Evolutionary conservation across 2,888 invertebrate genomes (phyloP), one percentile per base, ranked within the genome.

Genomic region (Athalia cordata): DNA sequence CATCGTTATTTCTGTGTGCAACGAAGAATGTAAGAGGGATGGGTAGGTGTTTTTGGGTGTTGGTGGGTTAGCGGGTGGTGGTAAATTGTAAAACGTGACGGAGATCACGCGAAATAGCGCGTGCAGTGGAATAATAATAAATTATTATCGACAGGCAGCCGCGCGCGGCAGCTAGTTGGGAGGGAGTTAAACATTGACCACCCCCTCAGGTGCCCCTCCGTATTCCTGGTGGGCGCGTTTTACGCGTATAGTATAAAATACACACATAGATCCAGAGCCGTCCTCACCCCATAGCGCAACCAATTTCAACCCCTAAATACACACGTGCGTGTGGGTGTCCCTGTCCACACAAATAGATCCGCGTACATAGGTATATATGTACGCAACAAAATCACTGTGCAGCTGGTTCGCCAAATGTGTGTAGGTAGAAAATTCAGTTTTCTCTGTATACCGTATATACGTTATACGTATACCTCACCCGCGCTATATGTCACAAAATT

Each of bases 51-150:
- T 3, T 3, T 6, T n/a, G n/a, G 7, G 55, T 9, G 9, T n/a
- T 29, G 29, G 29, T 29, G 29, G 29, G 55, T 11, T 4, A 3
- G 55, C n/a, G 7, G n/a, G n/a, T n/a, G 13, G 62, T 13, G 82
- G 84, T 81, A 87, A 87, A 88, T 88, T 86, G 87, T 87, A 85
- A 88, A 88, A 87, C 85, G 86, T 85, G 84, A 86, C 83, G 83
- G 85, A 85, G 87, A 88, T 88, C 87, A 87, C 85, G 83, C 81
- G 83, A 83, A 86, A 85, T 84, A 84, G 82, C 82, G 82, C 81
- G 79, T 81, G 75, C 13, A 72, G n/a, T 45, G 81, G 81, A 81
- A 84, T 86, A 85, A 86, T 85, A 87, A 88, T 87, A 87, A 88
- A 88, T 88, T 87, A 86, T 87, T 84, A 87, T 87, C 85, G 86